A percentile compares a stretch with the other conserved stretches of the same genome.
Evolutionary conservation across 1,140 invertebrate genomes (phyloP).

Genomic region (Apocrypta bakeri): DNA sequence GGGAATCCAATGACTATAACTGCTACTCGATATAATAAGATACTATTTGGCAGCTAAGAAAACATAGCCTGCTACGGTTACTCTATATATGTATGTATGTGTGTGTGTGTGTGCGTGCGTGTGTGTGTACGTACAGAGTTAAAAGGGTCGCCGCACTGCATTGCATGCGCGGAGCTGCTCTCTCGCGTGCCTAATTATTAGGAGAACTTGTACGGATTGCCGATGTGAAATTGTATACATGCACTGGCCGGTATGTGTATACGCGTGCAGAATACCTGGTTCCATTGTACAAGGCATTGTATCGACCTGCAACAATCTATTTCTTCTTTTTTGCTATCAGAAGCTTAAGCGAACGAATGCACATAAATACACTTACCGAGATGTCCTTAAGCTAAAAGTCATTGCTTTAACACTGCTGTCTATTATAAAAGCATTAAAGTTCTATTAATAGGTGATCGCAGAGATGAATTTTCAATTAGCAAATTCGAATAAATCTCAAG

Average conservation of each 20-base stretch:
- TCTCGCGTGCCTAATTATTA: conserved; percentile 55
- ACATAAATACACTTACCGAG: too few relatives aligned
- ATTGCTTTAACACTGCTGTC: too few relatives aligned
- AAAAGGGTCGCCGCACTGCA: neutral
- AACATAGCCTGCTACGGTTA: too few relatives aligned
- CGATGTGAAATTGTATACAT: conserved; percentile 42
- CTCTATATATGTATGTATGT: too few relatives aligned
- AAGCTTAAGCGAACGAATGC: too few relatives aligned
- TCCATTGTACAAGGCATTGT: neutral
- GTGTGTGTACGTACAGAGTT: neutral
- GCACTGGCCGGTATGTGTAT: neutral
- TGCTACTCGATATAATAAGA: too few relatives aligned
- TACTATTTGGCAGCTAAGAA: too few relatives aligned
- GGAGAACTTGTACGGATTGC: conserved; percentile 48
- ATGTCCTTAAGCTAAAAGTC: too few relatives aligned
- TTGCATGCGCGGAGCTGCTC: conserved; percentile 5
- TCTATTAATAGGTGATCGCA: conserved; percentile 22
- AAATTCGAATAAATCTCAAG: conserved; percentile 15
- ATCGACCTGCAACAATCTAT: neutral
- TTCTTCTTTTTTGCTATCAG: too few relatives aligned
- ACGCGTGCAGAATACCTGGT: neutral
- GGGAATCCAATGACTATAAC: too few relatives aligned
- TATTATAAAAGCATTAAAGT: neutral
- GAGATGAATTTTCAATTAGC: conserved; percentile 37
- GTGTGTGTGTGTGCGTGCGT: too few relatives aligned